Base-by-base conservation (phyloP, 2,797 vertebrate genomes). In the Micropoecilia bifurca region DNA sequence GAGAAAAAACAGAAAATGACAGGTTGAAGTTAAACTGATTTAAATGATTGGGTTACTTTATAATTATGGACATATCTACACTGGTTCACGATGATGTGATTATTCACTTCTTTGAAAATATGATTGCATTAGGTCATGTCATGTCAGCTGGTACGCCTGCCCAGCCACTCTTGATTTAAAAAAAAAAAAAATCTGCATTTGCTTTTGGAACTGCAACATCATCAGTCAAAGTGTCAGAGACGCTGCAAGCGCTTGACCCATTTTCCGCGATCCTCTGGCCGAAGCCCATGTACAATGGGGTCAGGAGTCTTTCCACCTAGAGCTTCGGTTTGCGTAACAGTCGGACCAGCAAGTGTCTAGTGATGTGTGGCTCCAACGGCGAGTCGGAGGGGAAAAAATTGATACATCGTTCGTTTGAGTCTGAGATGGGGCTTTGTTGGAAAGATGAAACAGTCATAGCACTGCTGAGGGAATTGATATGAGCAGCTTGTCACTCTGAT, bases 301-400 rank as follows among this genome's bases (percentile, higher is more conserved):
- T 90, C 89, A 92, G 75, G 87, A 89, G 87, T 91, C 74, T 87
- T 79, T 88, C 86, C 83, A 91, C 87, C 86, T 85, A 87, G 50
- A 92, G 90, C 87, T 80, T 36, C 45, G 33, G 71, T 76, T 80
- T 78, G 69, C 76, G 13, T 76, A 76, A 84, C 77, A 91, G 87
- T 80, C 78, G 78, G 61, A 76, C 61, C 25, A 73, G 63, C 79
- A 72, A 82, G 68, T 46, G 75, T 78, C 82, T 66, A 71, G 63
- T 48, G 46, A 80, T 81, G 61, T 81, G 82, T 57, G 33, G 57
- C 82, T 82, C 36, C 6, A 53, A 71, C 77, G 55, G 76, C 76
- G 78, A 53, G 79, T 85, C 79, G 75, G 39, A 30, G 46, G 36
- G 73, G 39, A 6, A 74, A 50, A 71, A 71, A 79, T 13, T 78